phyloP scores from a whole-genome alignment of 1,140 invertebrate genomes.

The Leguminivora glycinivorella region DNA sequence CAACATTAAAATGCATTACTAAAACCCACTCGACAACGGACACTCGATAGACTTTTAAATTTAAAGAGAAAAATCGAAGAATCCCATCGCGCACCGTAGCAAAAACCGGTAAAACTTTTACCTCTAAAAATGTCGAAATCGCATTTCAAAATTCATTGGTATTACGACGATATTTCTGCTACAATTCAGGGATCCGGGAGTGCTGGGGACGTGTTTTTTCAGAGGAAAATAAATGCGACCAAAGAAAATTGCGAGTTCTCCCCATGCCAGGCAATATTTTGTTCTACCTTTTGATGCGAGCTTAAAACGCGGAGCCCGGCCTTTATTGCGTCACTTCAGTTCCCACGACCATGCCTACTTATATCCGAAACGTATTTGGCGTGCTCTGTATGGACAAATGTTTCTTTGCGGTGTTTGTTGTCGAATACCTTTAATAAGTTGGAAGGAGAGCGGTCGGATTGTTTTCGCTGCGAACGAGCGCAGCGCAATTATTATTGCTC shows the following conservation, averaged over 20 bases:
- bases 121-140: conserved; percentile 19
- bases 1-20: not conserved
- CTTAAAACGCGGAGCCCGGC: conserved; percentile 13
- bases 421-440: conserved; percentile 22
- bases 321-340: conserved; percentile 26
- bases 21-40: not conserved
- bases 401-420: conserved; percentile 21
- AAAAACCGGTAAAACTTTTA: conserved; percentile 15
- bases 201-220: conserved; percentile 12
- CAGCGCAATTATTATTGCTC: conserved; percentile 4
- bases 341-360: conserved; percentile 24
- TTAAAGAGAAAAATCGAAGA: conserved; percentile 10
- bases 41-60: conserved; percentile 2
- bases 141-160: conserved; percentile 26
- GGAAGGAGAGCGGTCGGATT: conserved; percentile 2
- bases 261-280: conserved; percentile 24
- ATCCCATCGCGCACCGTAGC: conserved; percentile 4
- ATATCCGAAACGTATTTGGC: conserved; percentile 24
- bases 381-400: conserved; percentile 25
- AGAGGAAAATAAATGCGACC: conserved; percentile 26
- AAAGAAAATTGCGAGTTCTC: conserved; percentile 27
- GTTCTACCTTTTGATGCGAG: conserved; percentile 26
- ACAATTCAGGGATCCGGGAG: conserved; percentile 11
- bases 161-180: conserved; percentile 21
- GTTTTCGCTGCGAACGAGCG: conserved; percentile 2